Conservation (phyloP, 2,113 vertebrate species). For the Oreochromis tanganicae region DNA sequence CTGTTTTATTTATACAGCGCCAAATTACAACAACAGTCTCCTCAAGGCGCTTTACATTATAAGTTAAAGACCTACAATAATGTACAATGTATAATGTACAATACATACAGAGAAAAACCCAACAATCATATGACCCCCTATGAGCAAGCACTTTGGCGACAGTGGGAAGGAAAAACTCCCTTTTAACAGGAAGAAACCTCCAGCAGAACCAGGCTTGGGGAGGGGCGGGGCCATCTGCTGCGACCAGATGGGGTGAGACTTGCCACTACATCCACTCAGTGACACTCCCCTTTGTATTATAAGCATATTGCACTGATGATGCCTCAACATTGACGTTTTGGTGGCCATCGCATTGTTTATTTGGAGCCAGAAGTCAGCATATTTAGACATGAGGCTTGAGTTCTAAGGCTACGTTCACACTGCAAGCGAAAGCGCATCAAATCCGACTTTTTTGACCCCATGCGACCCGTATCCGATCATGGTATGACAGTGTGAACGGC, state of each 20-base stretch:
- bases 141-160: neutral
- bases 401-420: neutral
- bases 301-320: neutral
- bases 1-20: neutral
- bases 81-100: neutral
- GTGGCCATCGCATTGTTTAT: neutral
- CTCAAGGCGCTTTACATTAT: rapidly evolving
- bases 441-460: too few species aligned
- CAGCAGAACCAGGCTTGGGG: neutral
- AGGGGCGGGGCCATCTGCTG: neutral
- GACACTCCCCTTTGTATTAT: neutral
- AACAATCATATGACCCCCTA: neutral
- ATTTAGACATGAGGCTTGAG: rapidly evolving
- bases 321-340: neutral
- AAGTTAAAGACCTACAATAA: neutral
- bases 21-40: neutral
- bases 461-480: too few species aligned
- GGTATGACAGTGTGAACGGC: too few species aligned
- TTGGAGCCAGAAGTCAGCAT: neutral
- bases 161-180: neutral
- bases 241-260: too few species aligned
- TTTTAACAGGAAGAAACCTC: neutral
- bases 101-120: neutral
- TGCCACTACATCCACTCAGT: neutral
- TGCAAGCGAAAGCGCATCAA: too few species aligned